Conservation (phyloP, 2,113 vertebrate genomes). For the Lynx canadensis region DNA sequence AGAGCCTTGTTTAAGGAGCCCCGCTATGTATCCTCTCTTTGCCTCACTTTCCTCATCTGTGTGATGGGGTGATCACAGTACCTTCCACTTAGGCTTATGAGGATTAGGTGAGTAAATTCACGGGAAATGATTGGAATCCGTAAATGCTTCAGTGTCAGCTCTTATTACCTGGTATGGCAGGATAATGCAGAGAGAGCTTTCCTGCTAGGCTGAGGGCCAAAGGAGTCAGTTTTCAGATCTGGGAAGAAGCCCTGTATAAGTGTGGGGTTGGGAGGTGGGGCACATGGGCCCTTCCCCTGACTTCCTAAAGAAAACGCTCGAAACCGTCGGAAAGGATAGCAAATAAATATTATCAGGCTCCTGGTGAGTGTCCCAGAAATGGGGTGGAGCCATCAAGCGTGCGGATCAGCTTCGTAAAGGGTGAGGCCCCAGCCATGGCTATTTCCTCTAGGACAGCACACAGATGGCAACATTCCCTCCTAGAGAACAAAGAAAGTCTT, state of each 20-base stretch:
- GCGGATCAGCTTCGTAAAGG: background rate
- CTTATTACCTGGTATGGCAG: background rate
- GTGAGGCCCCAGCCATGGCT: accelerated
- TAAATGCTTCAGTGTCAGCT: background rate
- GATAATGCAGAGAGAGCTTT: background rate
- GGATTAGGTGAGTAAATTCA: background rate
- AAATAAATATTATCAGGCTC: background rate
- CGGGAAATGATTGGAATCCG: background rate
- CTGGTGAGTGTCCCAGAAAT: accelerated
- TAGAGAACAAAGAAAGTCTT: background rate
- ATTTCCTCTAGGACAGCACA: background rate
- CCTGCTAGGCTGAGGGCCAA: background rate
- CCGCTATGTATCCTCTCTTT: background rate
- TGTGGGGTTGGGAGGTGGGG: background rate
- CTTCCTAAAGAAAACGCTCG: background rate
- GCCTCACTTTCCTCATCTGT: conserved; percentile 29
- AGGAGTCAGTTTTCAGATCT: background rate
- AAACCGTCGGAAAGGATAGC: background rate
- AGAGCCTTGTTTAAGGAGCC: background rate
- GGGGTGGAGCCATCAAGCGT: background rate
- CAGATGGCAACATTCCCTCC: accelerated
- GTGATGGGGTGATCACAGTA: background rate
- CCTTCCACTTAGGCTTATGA: background rate
- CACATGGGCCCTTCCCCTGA: background rate
- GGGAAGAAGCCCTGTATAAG: background rate